phyloP scores from a whole-genome alignment of 2,797 vertebrate genomes.

The Manis pentadactyla region DNA sequence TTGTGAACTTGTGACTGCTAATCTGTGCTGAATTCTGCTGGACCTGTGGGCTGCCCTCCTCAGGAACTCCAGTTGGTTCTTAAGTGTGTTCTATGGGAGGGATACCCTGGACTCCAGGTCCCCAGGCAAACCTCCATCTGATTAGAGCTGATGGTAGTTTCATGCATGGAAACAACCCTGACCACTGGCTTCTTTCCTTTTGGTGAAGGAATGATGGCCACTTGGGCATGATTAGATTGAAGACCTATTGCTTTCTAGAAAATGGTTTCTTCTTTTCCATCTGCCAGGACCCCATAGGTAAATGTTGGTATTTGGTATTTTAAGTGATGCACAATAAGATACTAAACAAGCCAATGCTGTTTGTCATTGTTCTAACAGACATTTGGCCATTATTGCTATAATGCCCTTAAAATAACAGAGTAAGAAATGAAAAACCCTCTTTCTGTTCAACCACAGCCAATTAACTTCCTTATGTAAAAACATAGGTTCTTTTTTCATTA shows the following conservation, averaged over 20 bases:
- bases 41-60: background rate
- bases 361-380: conserved; percentile 50
- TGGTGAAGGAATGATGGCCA: conserved; percentile 32
- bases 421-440: conserved; percentile 83
- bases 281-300: background rate
- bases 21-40: background rate
- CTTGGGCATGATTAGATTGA: background rate
- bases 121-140: background rate
- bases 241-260: conserved; percentile 7
- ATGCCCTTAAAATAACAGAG: conserved; percentile 84
- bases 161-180: background rate
- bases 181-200: background rate
- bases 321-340: conserved; percentile 57
- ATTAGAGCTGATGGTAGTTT: background rate
- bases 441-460: conserved; percentile 84
- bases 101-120: background rate
- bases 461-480: conserved; percentile 87
- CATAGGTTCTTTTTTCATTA: conserved; percentile 82
- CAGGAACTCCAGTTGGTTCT: background rate
- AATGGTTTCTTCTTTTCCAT: conserved; percentile 39
- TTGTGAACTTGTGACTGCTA: background rate
- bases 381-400: conserved; percentile 71
- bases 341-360: conserved; percentile 68
- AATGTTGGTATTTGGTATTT: conserved; percentile 24
- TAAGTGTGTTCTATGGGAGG: background rate